Evolutionary conservation across 2,113 vertebrate species (phyloP).

Genomic region (Chelonoidis abingdonii): DNA sequence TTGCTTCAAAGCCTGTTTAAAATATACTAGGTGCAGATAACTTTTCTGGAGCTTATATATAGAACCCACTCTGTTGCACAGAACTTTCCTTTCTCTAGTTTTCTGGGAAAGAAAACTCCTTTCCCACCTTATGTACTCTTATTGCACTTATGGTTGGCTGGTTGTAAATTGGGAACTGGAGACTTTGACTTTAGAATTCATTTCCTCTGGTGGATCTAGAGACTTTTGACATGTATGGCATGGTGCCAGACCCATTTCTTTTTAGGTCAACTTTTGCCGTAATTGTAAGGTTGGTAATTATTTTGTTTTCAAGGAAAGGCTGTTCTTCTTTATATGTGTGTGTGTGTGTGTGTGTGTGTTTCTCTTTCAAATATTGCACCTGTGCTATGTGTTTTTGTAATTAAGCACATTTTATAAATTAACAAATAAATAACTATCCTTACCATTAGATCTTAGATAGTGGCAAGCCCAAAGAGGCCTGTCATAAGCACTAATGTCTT

Average conservation of each 20-base stretch:
- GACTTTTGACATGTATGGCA: neutral
- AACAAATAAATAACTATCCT: neutral
- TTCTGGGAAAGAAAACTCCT: neutral
- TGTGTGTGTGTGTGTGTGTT: too few relatives aligned
- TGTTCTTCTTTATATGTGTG: neutral
- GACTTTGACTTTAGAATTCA: neutral
- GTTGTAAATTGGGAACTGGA: neutral
- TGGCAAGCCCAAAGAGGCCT: neutral
- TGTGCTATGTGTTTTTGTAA: neutral
- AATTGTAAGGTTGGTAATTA: neutral
- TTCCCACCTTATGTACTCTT: neutral
- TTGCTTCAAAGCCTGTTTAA: slow-evolving; percentile 25
- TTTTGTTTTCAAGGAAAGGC: neutral
- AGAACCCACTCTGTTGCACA: neutral
- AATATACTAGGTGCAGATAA: neutral
- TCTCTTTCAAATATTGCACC: neutral
- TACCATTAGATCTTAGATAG: neutral
- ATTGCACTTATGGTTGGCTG: neutral
- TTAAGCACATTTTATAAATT: neutral
- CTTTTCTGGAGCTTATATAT: neutral
- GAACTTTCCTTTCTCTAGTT: neutral
- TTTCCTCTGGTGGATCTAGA: neutral
- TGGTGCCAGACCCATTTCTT: neutral
- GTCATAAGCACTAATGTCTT: neutral
- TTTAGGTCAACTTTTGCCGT: neutral